Percentiles rank a stretch among this genome's conserved stretches.
These are phyloP conservation scores for Eudyptes chrysolophus DNA, from an alignment of 2,113 vertebrate species.

Conservation along the genomic window DNA sequence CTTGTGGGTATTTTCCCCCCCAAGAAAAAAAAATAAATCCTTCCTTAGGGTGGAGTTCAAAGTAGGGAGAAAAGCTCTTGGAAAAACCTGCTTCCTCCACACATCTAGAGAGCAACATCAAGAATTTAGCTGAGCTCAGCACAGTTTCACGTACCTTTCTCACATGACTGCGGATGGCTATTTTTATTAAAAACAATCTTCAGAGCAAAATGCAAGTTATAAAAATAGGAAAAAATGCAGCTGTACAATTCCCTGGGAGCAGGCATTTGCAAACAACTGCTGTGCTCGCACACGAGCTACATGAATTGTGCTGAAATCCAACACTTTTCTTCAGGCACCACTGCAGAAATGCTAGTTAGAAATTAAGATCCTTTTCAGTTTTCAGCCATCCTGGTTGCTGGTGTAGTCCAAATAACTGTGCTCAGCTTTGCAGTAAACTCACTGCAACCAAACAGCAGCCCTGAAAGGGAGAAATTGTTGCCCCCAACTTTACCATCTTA, in stretches of 20 bases:
- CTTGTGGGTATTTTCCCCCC: neutral
- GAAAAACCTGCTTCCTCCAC: neutral
- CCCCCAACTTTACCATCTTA: neutral
- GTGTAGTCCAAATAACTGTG: rapidly evolving
- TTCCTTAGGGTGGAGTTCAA: neutral
- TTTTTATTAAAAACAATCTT: neutral
- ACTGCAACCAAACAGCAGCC: neutral
- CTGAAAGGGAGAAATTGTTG: neutral
- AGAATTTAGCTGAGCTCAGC: neutral
- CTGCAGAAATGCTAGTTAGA: rapidly evolving
- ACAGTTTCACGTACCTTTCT: neutral
- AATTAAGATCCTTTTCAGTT: neutral
- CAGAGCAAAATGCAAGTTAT: neutral
- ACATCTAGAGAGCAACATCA: neutral
- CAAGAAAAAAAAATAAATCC: neutral
- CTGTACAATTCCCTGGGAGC: neutral
- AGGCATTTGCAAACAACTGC: neutral
- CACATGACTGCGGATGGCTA: neutral
- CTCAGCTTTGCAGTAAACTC: neutral
- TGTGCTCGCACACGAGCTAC: neutral
- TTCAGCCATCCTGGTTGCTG: neutral
- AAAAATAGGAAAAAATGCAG: neutral
- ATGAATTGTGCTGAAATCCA: rapidly evolving
- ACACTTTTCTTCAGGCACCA: neutral
- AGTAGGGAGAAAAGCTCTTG: neutral